Evolutionary conservation across 2,888 invertebrate species (phyloP).

Genomic region (Chalcosyrphus nemorum): DNA sequence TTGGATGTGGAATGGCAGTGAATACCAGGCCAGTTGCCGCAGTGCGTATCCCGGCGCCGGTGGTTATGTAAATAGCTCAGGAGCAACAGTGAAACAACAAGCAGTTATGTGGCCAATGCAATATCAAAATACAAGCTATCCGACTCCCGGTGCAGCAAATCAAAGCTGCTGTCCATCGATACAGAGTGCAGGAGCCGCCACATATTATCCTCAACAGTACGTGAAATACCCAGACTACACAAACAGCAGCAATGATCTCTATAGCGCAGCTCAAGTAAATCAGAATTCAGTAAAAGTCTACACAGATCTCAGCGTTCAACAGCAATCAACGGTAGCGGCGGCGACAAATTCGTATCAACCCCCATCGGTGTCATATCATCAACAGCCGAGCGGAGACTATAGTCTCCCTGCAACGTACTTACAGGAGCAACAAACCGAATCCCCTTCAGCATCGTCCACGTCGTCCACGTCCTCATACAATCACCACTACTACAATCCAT

Average conservation of each 20-base stretch:
- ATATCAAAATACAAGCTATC: slow-evolving; percentile 62
- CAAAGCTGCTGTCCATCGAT: slow-evolving; percentile 47
- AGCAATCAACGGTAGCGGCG: slow-evolving; percentile 31
- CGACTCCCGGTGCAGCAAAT: slow-evolving; percentile 28
- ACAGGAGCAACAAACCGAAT: slow-evolving; percentile 56
- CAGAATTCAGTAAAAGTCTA: too few species aligned
- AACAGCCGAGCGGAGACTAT: slow-evolving; percentile 15
- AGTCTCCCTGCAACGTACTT: slow-evolving; percentile 49
- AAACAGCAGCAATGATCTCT: slow-evolving; percentile 53
- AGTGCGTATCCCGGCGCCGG: slow-evolving; percentile 24
- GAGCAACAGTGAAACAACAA: slow-evolving; percentile 48
- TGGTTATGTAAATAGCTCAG: slow-evolving; percentile 41
- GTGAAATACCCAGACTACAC: slow-evolving; percentile 56
- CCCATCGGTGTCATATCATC: slow-evolving; percentile 35
- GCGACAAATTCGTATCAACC: slow-evolving; percentile 46
- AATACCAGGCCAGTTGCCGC: slow-evolving; percentile 52
- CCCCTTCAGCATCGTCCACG: slow-evolving; percentile 40
- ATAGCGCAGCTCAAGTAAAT: slow-evolving; percentile 45
- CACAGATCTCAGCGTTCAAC: slow-evolving; percentile 70
- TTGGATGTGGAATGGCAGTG: slow-evolving; percentile 62
- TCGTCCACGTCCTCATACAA: slow-evolving; percentile 51
- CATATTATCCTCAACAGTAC: slow-evolving; percentile 66
- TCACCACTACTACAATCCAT: slow-evolving; percentile 54
- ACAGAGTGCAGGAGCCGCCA: slow-evolving; percentile 19
- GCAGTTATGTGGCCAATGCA: slow-evolving; percentile 57